These are phyloP conservation scores for Sphaerophoria rueppellii DNA, from an alignment of 2,888 invertebrate species.

Conservation along the genomic window DNA sequence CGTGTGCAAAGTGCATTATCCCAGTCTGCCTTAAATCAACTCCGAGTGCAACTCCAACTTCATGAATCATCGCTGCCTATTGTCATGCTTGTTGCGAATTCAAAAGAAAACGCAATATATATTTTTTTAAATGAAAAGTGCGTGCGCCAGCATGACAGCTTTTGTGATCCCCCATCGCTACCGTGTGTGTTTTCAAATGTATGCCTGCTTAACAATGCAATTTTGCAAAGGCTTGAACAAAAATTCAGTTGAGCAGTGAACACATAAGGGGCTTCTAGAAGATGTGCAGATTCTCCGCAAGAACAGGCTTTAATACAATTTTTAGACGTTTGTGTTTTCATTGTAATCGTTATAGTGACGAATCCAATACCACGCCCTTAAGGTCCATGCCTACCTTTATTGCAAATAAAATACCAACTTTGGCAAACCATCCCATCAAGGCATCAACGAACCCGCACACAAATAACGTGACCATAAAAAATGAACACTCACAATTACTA, in stretches of 20 bases:
- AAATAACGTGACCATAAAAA: slow-evolving; percentile 68
- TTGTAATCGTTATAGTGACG: too few relatives aligned
- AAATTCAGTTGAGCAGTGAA: too few relatives aligned
- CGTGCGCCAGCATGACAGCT: slow-evolving; percentile 54
- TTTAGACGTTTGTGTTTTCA: too few relatives aligned
- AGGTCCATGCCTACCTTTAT: neutral
- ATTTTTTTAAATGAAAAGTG: slow-evolving; percentile 46
- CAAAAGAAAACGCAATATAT: slow-evolving; percentile 38
- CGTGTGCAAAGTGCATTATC: slow-evolving; percentile 8
- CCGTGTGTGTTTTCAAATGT: slow-evolving; percentile 6
- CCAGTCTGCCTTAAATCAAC: neutral
- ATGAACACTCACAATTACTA: slow-evolving; percentile 26
- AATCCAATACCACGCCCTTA: neutral
- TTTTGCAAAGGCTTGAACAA: too few relatives aligned
- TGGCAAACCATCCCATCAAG: slow-evolving; percentile 39
- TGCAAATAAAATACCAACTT: slow-evolving; percentile 6
- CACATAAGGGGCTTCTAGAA: too few relatives aligned
- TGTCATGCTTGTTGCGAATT: slow-evolving; percentile 26
- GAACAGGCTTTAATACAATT: neutral
- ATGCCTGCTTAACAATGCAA: slow-evolving; percentile 33
- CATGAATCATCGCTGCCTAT: slow-evolving; percentile 36
- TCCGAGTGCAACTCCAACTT: neutral
- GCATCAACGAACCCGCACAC: slow-evolving; percentile 31
- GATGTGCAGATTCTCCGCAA: neutral
- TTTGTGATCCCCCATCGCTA: slow-evolving; percentile 27